Evolutionary conservation across 2,113 vertebrate genomes (phyloP).

Genomic region (Gasterosteus aculeatus): DNA sequence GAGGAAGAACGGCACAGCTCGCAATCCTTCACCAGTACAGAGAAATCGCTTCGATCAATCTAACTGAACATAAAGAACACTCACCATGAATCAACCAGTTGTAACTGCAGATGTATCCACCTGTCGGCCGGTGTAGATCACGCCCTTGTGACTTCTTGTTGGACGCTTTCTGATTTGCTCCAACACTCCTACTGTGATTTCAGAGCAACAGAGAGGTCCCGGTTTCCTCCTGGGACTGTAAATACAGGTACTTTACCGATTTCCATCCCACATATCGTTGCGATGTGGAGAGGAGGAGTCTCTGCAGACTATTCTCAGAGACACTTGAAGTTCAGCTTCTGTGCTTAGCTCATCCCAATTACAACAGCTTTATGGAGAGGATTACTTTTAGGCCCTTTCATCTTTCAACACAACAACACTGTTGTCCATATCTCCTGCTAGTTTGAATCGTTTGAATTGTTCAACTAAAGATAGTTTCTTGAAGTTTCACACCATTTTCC

Average conservation of each 20-base stretch:
- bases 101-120: neutral
- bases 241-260: constrained; percentile 29
- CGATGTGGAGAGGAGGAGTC: constrained; percentile 62
- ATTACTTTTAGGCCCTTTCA: constrained; percentile 64
- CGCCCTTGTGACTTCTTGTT: constrained; percentile 6
- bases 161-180: constrained; percentile 29
- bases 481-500: neutral
- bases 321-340: constrained; percentile 32
- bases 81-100: constrained; percentile 45
- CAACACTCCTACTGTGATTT: constrained; percentile 1
- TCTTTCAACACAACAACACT: constrained; percentile 27
- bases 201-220: constrained; percentile 5
- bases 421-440: neutral
- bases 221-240: constrained; percentile 14
- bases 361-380: constrained; percentile 64
- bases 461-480: neutral
- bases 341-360: constrained; percentile 69
- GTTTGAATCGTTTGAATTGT: neutral
- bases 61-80: constrained; percentile 26
- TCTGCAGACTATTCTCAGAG: constrained; percentile 41
- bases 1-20: neutral
- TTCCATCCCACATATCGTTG: constrained; percentile 33
- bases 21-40: neutral
- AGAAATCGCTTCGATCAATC: constrained; percentile 3
- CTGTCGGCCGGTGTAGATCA: neutral